Evolutionary conservation across 2,888 invertebrate genomes (phyloP), one percentile per base, ranked within the genome.

Genomic region (Drosophila nr. medialis): DNA sequence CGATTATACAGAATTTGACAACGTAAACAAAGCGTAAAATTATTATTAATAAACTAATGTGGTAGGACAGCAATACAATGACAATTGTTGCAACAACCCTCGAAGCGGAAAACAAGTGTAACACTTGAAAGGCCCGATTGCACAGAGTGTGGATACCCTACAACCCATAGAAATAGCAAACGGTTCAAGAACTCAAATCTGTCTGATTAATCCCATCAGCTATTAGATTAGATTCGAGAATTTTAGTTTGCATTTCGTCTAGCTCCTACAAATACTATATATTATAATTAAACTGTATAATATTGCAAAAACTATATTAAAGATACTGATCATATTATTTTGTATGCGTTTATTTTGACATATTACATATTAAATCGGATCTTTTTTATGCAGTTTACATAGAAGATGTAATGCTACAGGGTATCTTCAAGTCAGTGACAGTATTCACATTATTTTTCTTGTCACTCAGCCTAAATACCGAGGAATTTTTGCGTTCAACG

Each of bases 401-500:
- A 3, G 0, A 11, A 18, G 1, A 6, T 24, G 4, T 0, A 1
- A 13, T 15, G 24, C 0, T 40, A 50, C 29, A 36, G 45, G 27
- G 55, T 72, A 56, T 51, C 10, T 38, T 13, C 0, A 8, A 36
- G 42, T 45, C 51, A 3, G 24, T 11, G 2, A 2, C 5, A 10
- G 2, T 0, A 2, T 4, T 6, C 13, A 34, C 18, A n/a, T 15
- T 27, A 7, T 36, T 21, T 42, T 7, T 55, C 13, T 32, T 27
- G 32, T 4, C 8, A 36, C 6, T 18, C 36, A 42, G 29, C 54
- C 89, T 90, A 86, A 86, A 90, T 90, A 79, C 85, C 86, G 74
- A 77, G 90, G 86, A 90, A 90, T 86, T 90, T 90, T 81, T 86
- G 90, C 87, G 86, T 86, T 89, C 74, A 89, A 89, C 87, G 89